A percentile compares a stretch with the other conserved stretches of the same genome.
These are phyloP conservation scores for Melinaea menophilus DNA, from an alignment of 2,888 invertebrate genomes.

Conservation along the genomic window DNA sequence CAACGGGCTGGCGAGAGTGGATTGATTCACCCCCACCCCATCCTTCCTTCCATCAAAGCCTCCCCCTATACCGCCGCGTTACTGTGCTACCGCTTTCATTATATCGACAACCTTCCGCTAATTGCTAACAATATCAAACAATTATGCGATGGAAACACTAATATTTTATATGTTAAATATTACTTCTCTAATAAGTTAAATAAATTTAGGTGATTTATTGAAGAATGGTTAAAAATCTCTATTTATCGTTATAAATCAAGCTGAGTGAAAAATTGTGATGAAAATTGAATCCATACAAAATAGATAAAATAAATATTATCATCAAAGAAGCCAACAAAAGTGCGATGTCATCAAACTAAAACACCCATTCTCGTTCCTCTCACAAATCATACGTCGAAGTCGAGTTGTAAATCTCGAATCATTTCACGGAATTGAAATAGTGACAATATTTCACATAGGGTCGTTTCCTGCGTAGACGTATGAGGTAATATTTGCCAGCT, in stretches of 20 bases:
- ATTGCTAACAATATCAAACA: slow-evolving; percentile 14
- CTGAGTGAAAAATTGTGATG: too few relatives aligned
- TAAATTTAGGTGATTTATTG: too few relatives aligned
- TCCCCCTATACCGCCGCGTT: slow-evolving; percentile 57
- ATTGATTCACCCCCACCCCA: slow-evolving; percentile 59
- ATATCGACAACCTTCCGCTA: slow-evolving; percentile 57
- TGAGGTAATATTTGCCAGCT: slow-evolving; percentile 57
- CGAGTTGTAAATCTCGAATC: slow-evolving; percentile 62
- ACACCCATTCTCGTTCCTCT: slow-evolving; percentile 44
- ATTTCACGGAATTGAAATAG: slow-evolving; percentile 59
- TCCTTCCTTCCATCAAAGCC: slow-evolving; percentile 23
- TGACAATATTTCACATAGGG: slow-evolving; percentile 54
- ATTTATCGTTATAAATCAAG: too few relatives aligned
- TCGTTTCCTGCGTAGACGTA: slow-evolving; percentile 50
- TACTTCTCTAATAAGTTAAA: too few relatives aligned
- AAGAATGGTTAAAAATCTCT: too few relatives aligned
- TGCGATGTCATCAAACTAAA: slow-evolving; percentile 51
- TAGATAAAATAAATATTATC: too few relatives aligned
- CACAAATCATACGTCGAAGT: slow-evolving; percentile 57
- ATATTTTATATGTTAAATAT: neutral
- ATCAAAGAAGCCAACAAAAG: slow-evolving; percentile 13
- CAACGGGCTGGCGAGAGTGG: slow-evolving; percentile 70
- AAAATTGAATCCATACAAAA: neutral
- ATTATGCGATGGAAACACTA: slow-evolving; percentile 2
- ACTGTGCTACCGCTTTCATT: slow-evolving; percentile 56